Evolutionary conservation across 2,888 invertebrate species (phyloP), one percentile per base, ranked within the genome.

Genomic region (Apodemia hepburni): DNA sequence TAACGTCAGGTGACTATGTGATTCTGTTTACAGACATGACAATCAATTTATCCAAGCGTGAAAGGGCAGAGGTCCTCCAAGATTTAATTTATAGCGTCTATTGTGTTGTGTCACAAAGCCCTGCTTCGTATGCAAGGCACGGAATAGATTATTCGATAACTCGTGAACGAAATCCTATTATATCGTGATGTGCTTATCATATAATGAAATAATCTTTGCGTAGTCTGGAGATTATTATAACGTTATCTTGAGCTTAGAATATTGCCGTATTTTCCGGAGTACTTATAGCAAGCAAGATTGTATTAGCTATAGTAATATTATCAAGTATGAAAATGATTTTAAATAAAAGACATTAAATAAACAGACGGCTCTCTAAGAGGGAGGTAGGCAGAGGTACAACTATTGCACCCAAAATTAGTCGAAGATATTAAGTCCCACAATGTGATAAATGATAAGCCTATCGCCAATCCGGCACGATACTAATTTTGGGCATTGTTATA

Each of bases 81-180:
- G 63, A 63, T 65, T 65, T 61, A 63, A 65, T 65, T 65, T 65
- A 63, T 65, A 54, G 63, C 57, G 61, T 18, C 63, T 57, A 61
- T 65, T 65, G 63, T 65, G 59, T 57, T 51, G 15, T 51, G 45
- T 42, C 22, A 65, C 63, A 65, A 63, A 61, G 65, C 58, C 45
- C 51, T 27, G 27, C 22, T 54, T 54, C 51, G 51, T 54, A 54
- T 54, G 51, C 51, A 54, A 18, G 51, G 51, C 51, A 54, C 51
- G 51, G 22, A 54, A 54, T 54, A 54, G 51, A 54, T 54, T 54
- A 54, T 54, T 54, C 27, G 51, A 54, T 54, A 54, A 54, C 51
- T 54, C 51, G 51, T 22, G 51, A 54, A 54, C 51, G 22, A 54
- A 54, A 54, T 54, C 51, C 51, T 54, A 54, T 54, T 54, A 54